Percentiles rank a stretch among this genome's conserved stretches.
Conservation (phyloP, 2,113 vertebrate species). For the Sisor rabdophorus region DNA sequence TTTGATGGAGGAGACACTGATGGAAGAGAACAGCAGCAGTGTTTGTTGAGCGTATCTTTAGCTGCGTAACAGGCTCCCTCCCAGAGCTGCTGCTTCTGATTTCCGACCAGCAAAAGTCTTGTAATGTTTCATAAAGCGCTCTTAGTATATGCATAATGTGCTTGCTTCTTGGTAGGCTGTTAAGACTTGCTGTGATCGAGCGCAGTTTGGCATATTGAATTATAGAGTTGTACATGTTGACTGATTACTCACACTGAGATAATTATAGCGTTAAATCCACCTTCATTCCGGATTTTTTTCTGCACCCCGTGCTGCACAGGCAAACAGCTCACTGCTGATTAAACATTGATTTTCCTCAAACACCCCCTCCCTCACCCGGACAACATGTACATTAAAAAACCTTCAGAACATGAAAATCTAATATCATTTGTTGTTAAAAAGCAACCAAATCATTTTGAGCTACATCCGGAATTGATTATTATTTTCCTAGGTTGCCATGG, state of each 20-base stretch:
- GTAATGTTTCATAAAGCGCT: slow-evolving; percentile 26
- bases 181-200: slow-evolving; percentile 41
- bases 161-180: slow-evolving; percentile 29
- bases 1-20: slow-evolving; percentile 32
- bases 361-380: slow-evolving; percentile 49
- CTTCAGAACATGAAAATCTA: slow-evolving; percentile 46
- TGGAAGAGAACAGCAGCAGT: slow-evolving; percentile 43
- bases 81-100: slow-evolving; percentile 26
- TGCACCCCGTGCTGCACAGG: slow-evolving; percentile 49
- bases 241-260: slow-evolving; percentile 44
- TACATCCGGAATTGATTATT: slow-evolving; percentile 36
- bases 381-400: slow-evolving; percentile 51
- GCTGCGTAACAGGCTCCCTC: slow-evolving; percentile 37
- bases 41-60: slow-evolving; percentile 29
- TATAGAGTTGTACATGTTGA: slow-evolving; percentile 47
- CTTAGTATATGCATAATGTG: slow-evolving; percentile 27
- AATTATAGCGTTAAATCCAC: slow-evolving; percentile 50
- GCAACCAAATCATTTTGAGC: slow-evolving; percentile 32
- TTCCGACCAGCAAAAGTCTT: slow-evolving; percentile 24
- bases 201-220: slow-evolving; percentile 41
- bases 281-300: slow-evolving; percentile 41
- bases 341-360: slow-evolving; percentile 63
- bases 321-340: slow-evolving; percentile 60
- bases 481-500: slow-evolving; percentile 8
- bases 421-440: slow-evolving; percentile 55